These are phyloP conservation scores for Sitta europaea DNA, from an alignment of 2,113 vertebrate species.

Conservation along the genomic window DNA sequence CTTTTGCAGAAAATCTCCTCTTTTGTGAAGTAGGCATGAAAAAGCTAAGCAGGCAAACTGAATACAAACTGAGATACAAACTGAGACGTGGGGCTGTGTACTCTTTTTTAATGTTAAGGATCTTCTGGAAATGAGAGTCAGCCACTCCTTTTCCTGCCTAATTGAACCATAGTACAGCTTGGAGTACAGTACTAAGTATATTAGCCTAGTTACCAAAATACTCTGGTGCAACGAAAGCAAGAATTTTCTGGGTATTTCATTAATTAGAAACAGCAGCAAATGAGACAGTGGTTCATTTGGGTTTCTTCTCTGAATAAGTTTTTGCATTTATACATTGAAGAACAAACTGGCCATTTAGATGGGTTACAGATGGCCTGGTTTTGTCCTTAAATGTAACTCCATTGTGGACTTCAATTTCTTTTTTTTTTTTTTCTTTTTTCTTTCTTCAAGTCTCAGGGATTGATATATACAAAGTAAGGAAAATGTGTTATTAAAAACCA, in stretches of 20 bases:
- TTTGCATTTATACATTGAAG: background rate
- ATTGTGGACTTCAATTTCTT: background rate
- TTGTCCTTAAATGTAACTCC: background rate
- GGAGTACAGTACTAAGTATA: background rate
- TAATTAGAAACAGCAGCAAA: background rate
- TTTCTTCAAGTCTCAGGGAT: background rate
- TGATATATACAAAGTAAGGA: background rate
- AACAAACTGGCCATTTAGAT: background rate
- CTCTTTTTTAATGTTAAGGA: constrained; percentile 2
- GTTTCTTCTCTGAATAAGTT: background rate
- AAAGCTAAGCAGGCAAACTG: background rate
- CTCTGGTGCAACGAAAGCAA: background rate
- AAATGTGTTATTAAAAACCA: background rate
- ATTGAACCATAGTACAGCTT: constrained; percentile 5
- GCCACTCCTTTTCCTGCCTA: constrained; percentile 35
- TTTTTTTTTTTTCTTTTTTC: background rate
- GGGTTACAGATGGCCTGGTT: background rate
- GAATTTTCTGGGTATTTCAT: background rate
- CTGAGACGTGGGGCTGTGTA: background rate
- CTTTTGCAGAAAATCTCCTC: background rate
- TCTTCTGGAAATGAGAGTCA: constrained; percentile 14
- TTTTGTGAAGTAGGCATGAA: background rate
- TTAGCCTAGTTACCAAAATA: constrained; percentile 20
- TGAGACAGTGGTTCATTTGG: background rate
- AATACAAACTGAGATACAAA: background rate